Evolutionary conservation across 2,113 vertebrate genomes (phyloP), one percentile per base, ranked within the genome.

Genomic region (Rutilus rutilus): DNA sequence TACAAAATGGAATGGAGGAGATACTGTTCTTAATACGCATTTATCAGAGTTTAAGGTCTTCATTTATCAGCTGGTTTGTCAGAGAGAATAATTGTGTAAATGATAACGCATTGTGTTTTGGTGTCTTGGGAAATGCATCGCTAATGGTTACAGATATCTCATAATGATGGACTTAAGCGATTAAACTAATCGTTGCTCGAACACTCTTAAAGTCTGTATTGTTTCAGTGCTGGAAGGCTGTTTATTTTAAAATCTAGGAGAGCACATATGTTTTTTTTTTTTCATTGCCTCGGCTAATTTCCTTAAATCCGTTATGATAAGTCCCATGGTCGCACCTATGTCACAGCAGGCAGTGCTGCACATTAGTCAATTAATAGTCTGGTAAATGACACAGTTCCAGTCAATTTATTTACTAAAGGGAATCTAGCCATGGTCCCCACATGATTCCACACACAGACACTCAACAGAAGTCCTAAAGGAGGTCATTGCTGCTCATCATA

Each of bases 281-380:
- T 92, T 88, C 82, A 87, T 92, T 77, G 78, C 89, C 90, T 90
- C 89, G 85, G 90, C 87, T 95, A 93, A 94, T 95, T 94, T 95
- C 89, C 93, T 93, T 93, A 94, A 95, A 95, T 95, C 93, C 91
- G 90, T 89, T 90, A 88, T 92, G 90, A 93, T 93, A 96, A 96
- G 96, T 95, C 96, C 91, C 90, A 88, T 92, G 95, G 94, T 96
- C 96, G 94, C 95, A 96, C 96, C 96, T 96, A 95, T 94, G 93
- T 94, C 91, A 93, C 91, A 89, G 33, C 36, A 92, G 88, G 85
- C 94, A 93, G 96, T 92, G 92, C 97, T 92, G 96, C 96, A 96
- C 96, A 97, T 98, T 98, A 97, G 96, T 97, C 96, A 96, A 98
- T 98, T 97, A 99, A 98, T 97, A 96, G 95, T 87, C 96, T 98